These are phyloP conservation scores for Dendrophyllia cribrosa DNA, from an alignment of 64 coral and sea anemone species.

Conservation along the genomic window DNA sequence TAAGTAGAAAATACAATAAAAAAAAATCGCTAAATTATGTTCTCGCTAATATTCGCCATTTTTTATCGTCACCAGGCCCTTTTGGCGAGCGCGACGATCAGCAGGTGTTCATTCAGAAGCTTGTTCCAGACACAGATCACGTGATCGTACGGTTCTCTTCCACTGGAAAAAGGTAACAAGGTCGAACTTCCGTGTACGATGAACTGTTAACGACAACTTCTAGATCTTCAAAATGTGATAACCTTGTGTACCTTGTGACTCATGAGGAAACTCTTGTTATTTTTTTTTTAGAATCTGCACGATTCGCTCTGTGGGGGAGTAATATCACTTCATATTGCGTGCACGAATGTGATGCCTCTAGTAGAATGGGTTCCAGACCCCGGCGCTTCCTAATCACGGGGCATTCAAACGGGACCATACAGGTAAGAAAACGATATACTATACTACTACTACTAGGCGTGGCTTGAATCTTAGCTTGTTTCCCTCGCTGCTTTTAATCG, in stretches of 20 bases:
- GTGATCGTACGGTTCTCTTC: slow-evolving; percentile 92
- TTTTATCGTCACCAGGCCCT: slow-evolving; percentile 66
- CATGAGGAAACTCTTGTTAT: no score
- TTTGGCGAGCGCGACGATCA: slow-evolving; percentile 99
- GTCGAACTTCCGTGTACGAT: no score
- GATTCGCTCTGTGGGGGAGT: slow-evolving; percentile 92
- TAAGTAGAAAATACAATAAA: no score
- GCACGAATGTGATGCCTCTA: slow-evolving; percentile 98
- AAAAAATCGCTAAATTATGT: no score
- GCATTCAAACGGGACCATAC: slow-evolving; percentile 88
- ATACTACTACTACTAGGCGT: no score
- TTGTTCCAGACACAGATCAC: slow-evolving; percentile 96
- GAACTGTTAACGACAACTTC: no score
- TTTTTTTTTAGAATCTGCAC: slow-evolving; percentile 82
- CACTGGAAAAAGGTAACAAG: slow-evolving; percentile 86
- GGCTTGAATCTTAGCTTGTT: no score
- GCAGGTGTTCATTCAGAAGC: slow-evolving; percentile 98
- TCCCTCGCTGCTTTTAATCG: no score
- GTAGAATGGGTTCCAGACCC: slow-evolving; percentile 94
- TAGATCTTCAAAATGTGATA: no score
- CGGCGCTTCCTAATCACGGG: slow-evolving; percentile 93
- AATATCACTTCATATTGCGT: slow-evolving; percentile 96
- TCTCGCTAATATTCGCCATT: no score
- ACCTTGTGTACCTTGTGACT: no score
- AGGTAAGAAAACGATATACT: slow-evolving; percentile 47